phyloP scores from a whole-genome alignment of 1,140 invertebrate species.

The Pseudomyrmex pallidus region DNA sequence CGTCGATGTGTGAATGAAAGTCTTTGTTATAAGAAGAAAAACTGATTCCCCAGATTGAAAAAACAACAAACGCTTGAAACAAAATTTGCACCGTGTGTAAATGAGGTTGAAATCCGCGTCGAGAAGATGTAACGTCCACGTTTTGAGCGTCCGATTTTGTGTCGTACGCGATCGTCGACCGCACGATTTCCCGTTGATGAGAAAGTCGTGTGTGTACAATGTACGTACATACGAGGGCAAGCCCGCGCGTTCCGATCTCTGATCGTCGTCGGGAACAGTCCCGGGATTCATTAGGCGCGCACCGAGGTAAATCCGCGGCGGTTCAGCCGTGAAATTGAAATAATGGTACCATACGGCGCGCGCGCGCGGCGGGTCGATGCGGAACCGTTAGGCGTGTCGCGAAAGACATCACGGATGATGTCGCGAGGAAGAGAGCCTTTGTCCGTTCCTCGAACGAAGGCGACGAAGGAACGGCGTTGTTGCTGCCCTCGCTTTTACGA shows the following conservation, averaged over 20 bases:
- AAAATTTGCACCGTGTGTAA: neutral
- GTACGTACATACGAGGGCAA: slow-evolving; percentile 28
- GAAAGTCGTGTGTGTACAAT: slow-evolving; percentile 57
- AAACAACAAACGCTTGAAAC: neutral
- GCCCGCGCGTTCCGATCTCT: slow-evolving; percentile 25
- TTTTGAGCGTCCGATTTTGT: slow-evolving; percentile 20
- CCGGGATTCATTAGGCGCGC: slow-evolving; percentile 69
- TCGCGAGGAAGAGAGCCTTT: slow-evolving; percentile 13
- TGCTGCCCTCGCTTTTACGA: neutral
- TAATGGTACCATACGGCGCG: slow-evolving; percentile 62
- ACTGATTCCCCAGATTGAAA: neutral
- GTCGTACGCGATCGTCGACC: slow-evolving; percentile 9
- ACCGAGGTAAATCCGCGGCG: slow-evolving; percentile 65
- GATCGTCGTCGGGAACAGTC: slow-evolving; percentile 66
- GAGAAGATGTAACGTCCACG: neutral
- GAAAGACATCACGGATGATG: slow-evolving; percentile 48
- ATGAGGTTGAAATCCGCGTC: no score
- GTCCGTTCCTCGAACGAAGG: neutral
- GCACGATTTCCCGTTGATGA: slow-evolving; percentile 57
- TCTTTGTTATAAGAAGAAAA: neutral
- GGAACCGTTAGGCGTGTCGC: slow-evolving; percentile 57
- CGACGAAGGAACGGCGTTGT: neutral
- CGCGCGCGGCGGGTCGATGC: neutral
- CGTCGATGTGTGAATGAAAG: no score
- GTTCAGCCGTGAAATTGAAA: slow-evolving; percentile 75